Conservation (phyloP, 2,797 vertebrate species). For the Gobio occitaniae region DNA sequence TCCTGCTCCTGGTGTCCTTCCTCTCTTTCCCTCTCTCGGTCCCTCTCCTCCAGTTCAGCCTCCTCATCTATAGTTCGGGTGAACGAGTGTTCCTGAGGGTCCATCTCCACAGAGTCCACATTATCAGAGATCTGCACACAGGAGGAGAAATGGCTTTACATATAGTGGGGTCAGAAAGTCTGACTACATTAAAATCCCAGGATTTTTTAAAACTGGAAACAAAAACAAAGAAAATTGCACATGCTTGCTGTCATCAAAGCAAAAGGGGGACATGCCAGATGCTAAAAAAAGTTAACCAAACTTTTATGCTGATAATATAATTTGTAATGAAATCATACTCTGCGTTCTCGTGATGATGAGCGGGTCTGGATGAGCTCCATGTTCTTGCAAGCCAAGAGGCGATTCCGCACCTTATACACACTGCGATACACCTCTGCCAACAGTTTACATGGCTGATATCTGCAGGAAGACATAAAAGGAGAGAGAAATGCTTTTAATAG, state of each 20-base stretch:
- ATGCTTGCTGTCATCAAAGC: not conserved
- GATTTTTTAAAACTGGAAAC: not conserved
- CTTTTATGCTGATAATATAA: no score
- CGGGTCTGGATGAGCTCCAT: constrained; percentile 94
- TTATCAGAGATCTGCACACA: constrained; percentile 88
- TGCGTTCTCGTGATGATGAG: constrained; percentile 92
- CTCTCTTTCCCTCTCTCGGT: constrained; percentile 91
- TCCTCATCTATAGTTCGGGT: constrained; percentile 97
- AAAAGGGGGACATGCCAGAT: not conserved
- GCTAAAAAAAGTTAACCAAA: not conserved
- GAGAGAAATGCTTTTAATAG: not conserved
- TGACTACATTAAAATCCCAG: not conserved
- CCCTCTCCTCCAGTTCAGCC: constrained; percentile 94
- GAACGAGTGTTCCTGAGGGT: constrained; percentile 92
- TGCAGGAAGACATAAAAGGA: constrained; percentile 60
- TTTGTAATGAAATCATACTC: constrained; percentile 76
- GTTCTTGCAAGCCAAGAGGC: constrained; percentile 94
- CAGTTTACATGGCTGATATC: constrained; percentile 95
- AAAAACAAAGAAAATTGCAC: not conserved
- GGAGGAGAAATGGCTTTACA: not conserved
- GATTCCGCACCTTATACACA: constrained; percentile 95
- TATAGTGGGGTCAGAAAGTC: not conserved
- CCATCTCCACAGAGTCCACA: constrained; percentile 90
- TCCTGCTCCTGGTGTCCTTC: constrained; percentile 94
- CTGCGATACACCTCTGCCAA: constrained; percentile 93